Conservation (phyloP, 2,113 vertebrate genomes). For the Falco punctatus region DNA sequence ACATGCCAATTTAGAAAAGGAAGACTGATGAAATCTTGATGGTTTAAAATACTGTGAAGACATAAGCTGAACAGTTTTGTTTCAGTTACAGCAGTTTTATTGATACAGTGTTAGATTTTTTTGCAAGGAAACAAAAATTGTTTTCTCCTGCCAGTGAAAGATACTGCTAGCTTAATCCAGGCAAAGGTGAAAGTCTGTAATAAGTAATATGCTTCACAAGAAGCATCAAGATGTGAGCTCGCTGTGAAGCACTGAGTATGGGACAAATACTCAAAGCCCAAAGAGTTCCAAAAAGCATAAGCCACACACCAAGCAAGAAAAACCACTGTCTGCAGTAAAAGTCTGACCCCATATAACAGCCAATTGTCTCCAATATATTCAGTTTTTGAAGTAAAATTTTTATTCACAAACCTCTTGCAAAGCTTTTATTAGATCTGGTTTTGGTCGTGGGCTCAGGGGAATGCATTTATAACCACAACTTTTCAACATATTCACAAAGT, state of each 20-base stretch:
- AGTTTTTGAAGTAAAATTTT: not conserved
- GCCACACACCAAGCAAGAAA: not conserved
- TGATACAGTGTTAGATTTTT: not conserved
- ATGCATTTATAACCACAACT: conserved; percentile 89
- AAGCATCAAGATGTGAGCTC: not conserved
- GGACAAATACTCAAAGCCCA: not conserved
- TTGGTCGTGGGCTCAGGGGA: conserved; percentile 81
- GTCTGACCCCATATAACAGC: not conserved
- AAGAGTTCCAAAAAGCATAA: not conserved
- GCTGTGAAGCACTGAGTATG: not conserved
- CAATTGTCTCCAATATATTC: not conserved
- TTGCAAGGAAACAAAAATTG: not conserved
- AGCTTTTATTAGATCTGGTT: conserved; percentile 87
- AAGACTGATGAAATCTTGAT: not conserved
- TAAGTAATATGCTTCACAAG: not conserved
- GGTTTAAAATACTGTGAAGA: not conserved
- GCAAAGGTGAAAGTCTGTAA: too few species aligned
- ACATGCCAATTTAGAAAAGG: not conserved
- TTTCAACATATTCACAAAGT: conserved; percentile 88
- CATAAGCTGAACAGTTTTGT: not conserved
- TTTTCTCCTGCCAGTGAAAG: not conserved
- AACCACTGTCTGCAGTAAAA: not conserved
- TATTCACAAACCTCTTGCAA: conserved; percentile 86
- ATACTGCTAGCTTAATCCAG: not conserved
- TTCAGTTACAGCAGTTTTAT: not conserved